A percentile compares a stretch with the other conserved stretches of the same genome.
These are phyloP conservation scores for Rhabdophis nuchalis DNA, from an alignment of 2,797 vertebrate species.

Conservation along the genomic window DNA sequence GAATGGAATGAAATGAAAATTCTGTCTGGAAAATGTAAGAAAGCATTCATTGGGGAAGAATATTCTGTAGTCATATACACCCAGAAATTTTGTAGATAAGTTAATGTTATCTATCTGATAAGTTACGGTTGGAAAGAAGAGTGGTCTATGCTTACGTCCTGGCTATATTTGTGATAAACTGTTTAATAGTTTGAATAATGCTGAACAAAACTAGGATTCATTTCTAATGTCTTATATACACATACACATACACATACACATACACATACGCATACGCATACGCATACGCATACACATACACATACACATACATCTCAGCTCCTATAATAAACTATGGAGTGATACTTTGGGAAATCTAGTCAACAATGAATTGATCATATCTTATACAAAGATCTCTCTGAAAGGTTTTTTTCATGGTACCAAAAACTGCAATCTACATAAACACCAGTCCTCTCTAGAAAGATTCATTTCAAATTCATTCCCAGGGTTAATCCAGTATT, in stretches of 20 bases:
- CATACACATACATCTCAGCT: neutral
- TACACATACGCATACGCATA: no score
- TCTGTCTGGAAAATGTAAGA: neutral
- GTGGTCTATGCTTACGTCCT: neutral
- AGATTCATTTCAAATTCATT: neutral
- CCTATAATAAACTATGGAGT: neutral
- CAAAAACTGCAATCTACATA: neutral
- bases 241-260: neutral
- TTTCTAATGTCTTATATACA: neutral
- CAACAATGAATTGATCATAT: neutral
- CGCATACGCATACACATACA: no score
- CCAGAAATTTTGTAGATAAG: neutral
- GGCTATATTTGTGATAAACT: neutral
- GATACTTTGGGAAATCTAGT: neutral
- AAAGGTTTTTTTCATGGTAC: neutral
- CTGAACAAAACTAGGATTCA: neutral
- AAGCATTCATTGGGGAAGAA: neutral
- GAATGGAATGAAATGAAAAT: neutral
- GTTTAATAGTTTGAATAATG: neutral
- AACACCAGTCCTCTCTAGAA: neutral
- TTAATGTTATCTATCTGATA: neutral
- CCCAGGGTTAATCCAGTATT: neutral
- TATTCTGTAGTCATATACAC: neutral
- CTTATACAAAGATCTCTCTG: neutral
- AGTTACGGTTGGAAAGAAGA: neutral